These are phyloP conservation scores for Manacus vitellinus DNA, from an alignment of 2,113 vertebrate genomes.

Conservation along the genomic window DNA sequence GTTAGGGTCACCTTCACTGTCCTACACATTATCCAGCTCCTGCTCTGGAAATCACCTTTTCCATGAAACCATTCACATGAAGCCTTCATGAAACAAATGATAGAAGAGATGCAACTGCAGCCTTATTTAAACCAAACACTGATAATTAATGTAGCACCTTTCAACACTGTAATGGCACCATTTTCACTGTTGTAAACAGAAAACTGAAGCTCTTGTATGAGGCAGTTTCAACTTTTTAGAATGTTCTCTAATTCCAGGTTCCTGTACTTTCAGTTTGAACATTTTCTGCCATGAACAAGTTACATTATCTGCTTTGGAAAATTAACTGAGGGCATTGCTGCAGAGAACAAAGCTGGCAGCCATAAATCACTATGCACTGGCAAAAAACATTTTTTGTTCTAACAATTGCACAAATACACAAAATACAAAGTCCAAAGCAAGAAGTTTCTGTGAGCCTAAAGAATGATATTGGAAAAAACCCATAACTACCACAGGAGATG, in stretches of 20 bases:
- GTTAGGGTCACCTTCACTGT: neutral
- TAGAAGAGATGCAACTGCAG: neutral
- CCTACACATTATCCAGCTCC: neutral
- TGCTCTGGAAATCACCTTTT: neutral
- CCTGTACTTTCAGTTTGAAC: neutral
- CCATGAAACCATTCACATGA: neutral
- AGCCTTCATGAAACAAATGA: neutral
- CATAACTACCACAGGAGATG: neutral
- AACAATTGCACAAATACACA: neutral
- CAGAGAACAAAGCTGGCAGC: constrained; percentile 1
- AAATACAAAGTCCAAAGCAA: neutral
- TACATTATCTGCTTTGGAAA: neutral
- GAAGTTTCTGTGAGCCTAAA: neutral
- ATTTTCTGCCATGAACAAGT: neutral
- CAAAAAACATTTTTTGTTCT: neutral
- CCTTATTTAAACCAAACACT: neutral
- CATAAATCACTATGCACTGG: neutral
- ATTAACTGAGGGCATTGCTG: neutral
- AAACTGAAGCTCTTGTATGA: neutral
- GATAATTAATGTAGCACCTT: neutral
- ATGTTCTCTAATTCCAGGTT: neutral
- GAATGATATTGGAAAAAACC: neutral
- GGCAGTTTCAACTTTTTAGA: neutral
- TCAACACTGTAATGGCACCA: neutral
- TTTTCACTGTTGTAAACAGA: neutral